Evolutionary conservation across 2,113 vertebrate species (phyloP).

Genomic region (Cynocephalus volans): DNA sequence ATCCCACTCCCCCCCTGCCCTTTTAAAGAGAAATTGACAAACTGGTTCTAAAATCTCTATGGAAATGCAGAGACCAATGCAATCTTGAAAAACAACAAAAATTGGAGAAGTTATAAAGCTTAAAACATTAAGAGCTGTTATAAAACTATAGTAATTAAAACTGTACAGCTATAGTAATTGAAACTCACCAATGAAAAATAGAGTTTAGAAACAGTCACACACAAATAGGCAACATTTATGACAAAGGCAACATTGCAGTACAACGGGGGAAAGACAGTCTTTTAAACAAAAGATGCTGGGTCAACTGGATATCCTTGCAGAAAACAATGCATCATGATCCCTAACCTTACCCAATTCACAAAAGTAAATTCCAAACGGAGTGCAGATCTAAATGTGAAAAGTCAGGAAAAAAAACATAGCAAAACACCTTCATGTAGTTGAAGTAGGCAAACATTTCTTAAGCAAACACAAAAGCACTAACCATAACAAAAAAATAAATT

Average conservation of each 20-base stretch:
- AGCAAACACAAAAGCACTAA: neutral
- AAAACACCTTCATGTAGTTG: neutral
- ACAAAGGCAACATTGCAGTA: too few relatives aligned
- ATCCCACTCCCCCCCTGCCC: neutral
- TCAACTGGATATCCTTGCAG: too few relatives aligned
- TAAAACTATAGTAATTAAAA: neutral
- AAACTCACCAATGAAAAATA: too few relatives aligned
- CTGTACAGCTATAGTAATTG: neutral
- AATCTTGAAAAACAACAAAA: neutral
- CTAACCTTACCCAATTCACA: neutral
- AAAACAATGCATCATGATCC: neutral
- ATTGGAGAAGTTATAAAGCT: neutral
- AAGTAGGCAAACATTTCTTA: neutral
- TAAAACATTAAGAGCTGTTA: neutral
- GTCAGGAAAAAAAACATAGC: neutral
- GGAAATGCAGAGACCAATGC: neutral
- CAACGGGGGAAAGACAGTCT: too few relatives aligned
- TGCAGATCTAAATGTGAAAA: neutral
- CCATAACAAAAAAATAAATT: neutral
- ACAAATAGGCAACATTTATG: too few relatives aligned
- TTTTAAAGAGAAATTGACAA: neutral
- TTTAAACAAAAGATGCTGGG: too few relatives aligned
- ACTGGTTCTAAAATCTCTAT: constrained; percentile 9
- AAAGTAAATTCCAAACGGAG: neutral
- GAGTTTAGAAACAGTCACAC: too few relatives aligned